Evolutionary conservation across 2,113 vertebrate species (phyloP), one percentile per base, ranked within the genome.

Genomic region (Megaceryle torquata): DNA sequence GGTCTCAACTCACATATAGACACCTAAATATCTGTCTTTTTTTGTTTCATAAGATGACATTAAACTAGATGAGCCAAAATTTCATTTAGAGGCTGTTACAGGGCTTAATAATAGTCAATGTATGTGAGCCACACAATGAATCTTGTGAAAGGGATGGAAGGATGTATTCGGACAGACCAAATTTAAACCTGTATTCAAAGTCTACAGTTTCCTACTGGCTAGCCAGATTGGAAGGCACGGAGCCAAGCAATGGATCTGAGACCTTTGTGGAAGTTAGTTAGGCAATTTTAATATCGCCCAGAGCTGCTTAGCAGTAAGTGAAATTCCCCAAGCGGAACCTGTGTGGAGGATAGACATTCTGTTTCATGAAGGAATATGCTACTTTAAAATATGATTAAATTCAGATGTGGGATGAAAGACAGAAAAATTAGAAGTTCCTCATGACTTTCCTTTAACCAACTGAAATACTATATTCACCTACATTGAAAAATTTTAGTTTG

Each of bases 391-490:
- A 71, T 57, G 39, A 96, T 96, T 90, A 53, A 94, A 93, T 88
- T 96, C 95, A 93, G 82, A 93, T 96, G 95, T 94, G 76, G 93
- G 82, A 96, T 96, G 86, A 96, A 95, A 96, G 92, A 94, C 75
- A 96, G 82, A 95, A 96, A 95, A 95, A 86, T 91, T 89, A 92
- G 88, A 94, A 86, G 77, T 78, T 95, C 74, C 67, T 82, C 25
- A 26, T 95, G 81, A 82, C 65, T 91, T 86, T 91, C 41, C 69
- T 93, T 91, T 83, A 90, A 94, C 83, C 88, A 84, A 35, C 60
- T 94, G 95, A 93, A 96, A 89, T 90, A 91, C 61, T 92, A 95
- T 86, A 92, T 87, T 95, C 93, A 95, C 89, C 89, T 95, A 87
- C 83, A 71, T 3, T 82, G 81, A 95, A 92, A 93, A 82, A 92